A percentile compares a stretch with the other conserved stretches of the same genome.
phyloP scores from a whole-genome alignment of 2,888 invertebrate species.

The Drosophila colorata region DNA sequence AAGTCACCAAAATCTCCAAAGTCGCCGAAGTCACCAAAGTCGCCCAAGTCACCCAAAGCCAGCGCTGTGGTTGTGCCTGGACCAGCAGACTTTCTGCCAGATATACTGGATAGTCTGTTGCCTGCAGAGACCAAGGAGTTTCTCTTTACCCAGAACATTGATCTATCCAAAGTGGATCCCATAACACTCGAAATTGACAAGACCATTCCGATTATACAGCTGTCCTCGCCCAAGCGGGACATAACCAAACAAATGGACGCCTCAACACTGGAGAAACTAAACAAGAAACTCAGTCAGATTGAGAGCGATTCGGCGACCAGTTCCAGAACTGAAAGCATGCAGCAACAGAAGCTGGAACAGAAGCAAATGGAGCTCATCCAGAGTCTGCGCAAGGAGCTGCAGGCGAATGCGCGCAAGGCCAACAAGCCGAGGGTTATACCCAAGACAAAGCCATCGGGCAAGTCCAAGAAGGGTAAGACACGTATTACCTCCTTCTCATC shows the following conservation, averaged over 20 bases:
- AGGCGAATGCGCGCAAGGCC: constrained; percentile 87
- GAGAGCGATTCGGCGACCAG: constrained; percentile 92
- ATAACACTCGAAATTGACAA: constrained; percentile 90
- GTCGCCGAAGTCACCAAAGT: constrained; percentile 88
- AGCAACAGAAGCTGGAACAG: constrained; percentile 87
- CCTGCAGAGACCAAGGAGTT: constrained; percentile 87
- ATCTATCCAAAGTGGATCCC: constrained; percentile 90
- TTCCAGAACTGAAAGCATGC: constrained; percentile 90
- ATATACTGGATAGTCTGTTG: constrained; percentile 85
- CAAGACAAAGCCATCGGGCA: constrained; percentile 87
- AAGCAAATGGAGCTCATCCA: constrained; percentile 87
- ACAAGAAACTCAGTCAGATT: constrained; percentile 90
- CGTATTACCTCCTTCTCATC: constrained; percentile 91
- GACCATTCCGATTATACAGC: constrained; percentile 87
- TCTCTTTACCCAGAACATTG: constrained; percentile 91
- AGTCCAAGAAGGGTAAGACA: constrained; percentile 89
- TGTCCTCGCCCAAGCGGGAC: constrained; percentile 90
- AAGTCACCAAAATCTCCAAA: constrained; percentile 89
- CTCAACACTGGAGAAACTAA: constrained; percentile 88
- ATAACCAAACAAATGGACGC: constrained; percentile 90
- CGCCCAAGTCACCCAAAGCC: constrained; percentile 85
- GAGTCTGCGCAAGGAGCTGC: constrained; percentile 88
- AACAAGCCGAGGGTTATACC: constrained; percentile 88
- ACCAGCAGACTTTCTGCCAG: constrained; percentile 86
- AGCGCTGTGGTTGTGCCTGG: constrained; percentile 56